phyloP scores from a whole-genome alignment of 2,797 vertebrate species.

The Lindbergichthys nudifrons region DNA sequence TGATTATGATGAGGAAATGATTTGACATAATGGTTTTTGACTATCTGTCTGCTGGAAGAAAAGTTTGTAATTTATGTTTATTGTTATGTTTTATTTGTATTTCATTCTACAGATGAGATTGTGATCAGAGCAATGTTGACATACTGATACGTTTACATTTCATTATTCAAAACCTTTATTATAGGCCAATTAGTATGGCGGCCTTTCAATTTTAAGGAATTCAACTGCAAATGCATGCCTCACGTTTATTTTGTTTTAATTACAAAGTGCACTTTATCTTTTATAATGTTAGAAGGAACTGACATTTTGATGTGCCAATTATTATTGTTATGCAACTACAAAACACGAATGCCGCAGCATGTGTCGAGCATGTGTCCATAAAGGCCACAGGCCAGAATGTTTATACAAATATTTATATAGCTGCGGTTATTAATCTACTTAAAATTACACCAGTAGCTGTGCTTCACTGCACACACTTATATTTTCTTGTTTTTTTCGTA shows the following conservation, averaged over 20 bases:
- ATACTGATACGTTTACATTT: constrained; percentile 25
- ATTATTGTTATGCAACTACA: constrained; percentile 43
- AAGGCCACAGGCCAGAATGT: constrained; percentile 51
- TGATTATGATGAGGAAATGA: constrained; percentile 54
- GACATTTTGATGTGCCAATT: constrained; percentile 47
- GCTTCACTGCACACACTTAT: neutral
- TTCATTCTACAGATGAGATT: constrained; percentile 16
- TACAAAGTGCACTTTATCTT: neutral
- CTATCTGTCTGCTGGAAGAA: constrained; percentile 31
- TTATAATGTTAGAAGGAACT: constrained; percentile 18
- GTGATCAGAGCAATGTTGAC: constrained; percentile 23
- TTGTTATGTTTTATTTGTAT: neutral
- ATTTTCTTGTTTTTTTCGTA: neutral
- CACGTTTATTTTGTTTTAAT: constrained; percentile 5
- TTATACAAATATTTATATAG: constrained; percentile 57
- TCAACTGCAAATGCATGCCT: neutral
- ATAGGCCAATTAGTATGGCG: constrained; percentile 4
- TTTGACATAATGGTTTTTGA: constrained; percentile 55
- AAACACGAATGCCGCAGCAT: constrained; percentile 50
- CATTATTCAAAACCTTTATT: constrained; percentile 1
- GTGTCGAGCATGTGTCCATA: constrained; percentile 52
- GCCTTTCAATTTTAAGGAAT: constrained; percentile 13
- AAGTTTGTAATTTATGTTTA: constrained; percentile 41
- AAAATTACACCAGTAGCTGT: constrained; percentile 25
- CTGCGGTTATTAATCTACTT: constrained; percentile 27